phyloP scores from a whole-genome alignment of 2,797 vertebrate genomes.

The Trachops cirrhosus region DNA sequence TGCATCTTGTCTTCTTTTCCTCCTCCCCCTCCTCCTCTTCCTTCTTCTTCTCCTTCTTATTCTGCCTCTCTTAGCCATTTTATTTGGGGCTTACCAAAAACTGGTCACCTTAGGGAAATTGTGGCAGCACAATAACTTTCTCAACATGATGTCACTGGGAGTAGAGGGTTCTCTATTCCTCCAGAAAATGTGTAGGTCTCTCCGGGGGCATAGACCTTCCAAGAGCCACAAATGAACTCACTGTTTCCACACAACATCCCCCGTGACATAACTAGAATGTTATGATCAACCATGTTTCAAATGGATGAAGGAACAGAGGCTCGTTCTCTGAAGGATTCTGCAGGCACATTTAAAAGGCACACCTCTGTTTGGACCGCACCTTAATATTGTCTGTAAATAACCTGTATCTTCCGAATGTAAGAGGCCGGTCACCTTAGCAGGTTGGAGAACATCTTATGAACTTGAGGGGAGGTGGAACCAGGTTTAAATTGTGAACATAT shows the following conservation, averaged over 20 bases:
- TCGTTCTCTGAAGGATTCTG: background rate
- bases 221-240: background rate
- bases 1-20: background rate
- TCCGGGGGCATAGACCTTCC: background rate
- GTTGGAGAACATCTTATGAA: background rate
- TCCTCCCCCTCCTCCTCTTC: background rate
- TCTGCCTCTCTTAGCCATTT: background rate
- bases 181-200: background rate
- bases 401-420: background rate
- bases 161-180: background rate
- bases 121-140: background rate
- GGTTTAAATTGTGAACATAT: background rate
- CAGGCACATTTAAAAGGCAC: background rate
- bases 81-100: background rate
- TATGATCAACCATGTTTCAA: background rate
- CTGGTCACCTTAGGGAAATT: background rate
- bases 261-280: background rate
- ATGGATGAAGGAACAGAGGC: background rate
- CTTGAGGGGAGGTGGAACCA: background rate
- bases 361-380: background rate
- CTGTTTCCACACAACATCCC: background rate
- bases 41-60: background rate
- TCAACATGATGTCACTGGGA: background rate
- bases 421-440: background rate
- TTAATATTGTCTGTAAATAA: background rate